Conservation (phyloP, 2,113 vertebrate species). For the Lonchura striata region DNA sequence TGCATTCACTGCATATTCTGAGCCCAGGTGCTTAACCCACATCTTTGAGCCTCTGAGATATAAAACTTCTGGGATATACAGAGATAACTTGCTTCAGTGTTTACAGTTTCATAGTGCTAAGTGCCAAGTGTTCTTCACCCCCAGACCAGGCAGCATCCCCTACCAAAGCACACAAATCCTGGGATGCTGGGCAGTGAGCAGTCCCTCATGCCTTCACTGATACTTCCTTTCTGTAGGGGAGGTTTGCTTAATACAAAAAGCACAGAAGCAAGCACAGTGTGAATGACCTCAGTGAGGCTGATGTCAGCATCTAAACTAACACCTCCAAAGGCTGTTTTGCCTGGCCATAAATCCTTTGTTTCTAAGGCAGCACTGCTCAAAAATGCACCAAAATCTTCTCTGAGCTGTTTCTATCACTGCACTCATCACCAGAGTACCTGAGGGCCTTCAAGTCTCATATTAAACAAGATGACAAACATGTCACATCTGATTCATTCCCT, state of each 20-base stretch:
- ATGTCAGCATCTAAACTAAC: background rate
- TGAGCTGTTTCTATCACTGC: background rate
- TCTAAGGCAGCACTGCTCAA: background rate
- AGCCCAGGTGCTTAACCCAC: background rate
- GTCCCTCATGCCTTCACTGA: background rate
- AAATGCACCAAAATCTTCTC: background rate
- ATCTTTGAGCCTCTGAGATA: background rate
- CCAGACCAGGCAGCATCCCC: background rate
- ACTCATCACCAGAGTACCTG: background rate
- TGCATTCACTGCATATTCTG: background rate
- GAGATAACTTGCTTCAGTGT: background rate
- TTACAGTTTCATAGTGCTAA: background rate
- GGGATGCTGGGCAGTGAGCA: background rate
- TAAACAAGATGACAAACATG: background rate
- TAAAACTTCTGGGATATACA: background rate
- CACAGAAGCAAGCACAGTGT: background rate
- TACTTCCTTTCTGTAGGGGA: background rate
- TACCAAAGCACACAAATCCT: background rate
- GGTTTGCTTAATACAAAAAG: background rate
- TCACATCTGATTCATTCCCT: background rate
- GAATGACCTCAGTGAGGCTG: background rate
- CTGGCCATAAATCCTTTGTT: background rate
- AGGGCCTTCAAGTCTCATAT: background rate
- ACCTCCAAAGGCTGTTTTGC: background rate
- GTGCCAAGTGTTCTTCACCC: accelerated